Evolutionary conservation across 2,888 invertebrate species (phyloP), one percentile per base, ranked within the genome.

Genomic region (Siphlonurus alternatus): DNA sequence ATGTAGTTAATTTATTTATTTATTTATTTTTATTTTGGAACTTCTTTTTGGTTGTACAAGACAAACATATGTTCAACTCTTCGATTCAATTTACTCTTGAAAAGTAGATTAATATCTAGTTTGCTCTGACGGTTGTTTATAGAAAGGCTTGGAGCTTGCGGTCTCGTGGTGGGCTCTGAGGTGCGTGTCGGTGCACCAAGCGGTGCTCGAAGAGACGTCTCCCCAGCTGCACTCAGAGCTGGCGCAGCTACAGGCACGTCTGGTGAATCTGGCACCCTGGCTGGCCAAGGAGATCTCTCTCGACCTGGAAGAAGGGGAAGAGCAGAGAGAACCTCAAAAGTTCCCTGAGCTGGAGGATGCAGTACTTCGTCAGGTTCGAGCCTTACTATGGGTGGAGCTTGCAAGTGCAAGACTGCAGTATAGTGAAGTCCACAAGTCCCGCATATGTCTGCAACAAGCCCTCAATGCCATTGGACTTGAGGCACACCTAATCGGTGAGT

Each of bases 81-180:
- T n/a, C n/a, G n/a, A n/a, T n/a, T n/a, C n/a, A n/a, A n/a, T n/a
- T n/a, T n/a, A n/a, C n/a, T n/a, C n/a, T n/a, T n/a, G n/a, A n/a
- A n/a, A n/a, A n/a, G n/a, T n/a, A n/a, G n/a, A n/a, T n/a, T n/a
- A n/a, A n/a, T n/a, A n/a, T n/a, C n/a, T n/a, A n/a, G n/a, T n/a
- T n/a, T n/a, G n/a, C n/a, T n/a, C n/a, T n/a, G n/a, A n/a, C n/a
- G n/a, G n/a, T n/a, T n/a, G n/a, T n/a, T n/a, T n/a, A n/a, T n/a
- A n/a, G n/a, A n/a, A 56, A n/a, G 22, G 7, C n/a, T 56, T 56
- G 56, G 5, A 56, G 5, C 5, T 56, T n/a, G n/a, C 20, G 7
- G 7, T 22, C 15, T 20, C 22, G 25, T 87, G 86, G 87, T 92
- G 92, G 94, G 76, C 81, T 67, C 78, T 93, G 71, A 81, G 94